Conservation (phyloP, 2,888 invertebrate species). For the Pristionchus maxplancki region DNA sequence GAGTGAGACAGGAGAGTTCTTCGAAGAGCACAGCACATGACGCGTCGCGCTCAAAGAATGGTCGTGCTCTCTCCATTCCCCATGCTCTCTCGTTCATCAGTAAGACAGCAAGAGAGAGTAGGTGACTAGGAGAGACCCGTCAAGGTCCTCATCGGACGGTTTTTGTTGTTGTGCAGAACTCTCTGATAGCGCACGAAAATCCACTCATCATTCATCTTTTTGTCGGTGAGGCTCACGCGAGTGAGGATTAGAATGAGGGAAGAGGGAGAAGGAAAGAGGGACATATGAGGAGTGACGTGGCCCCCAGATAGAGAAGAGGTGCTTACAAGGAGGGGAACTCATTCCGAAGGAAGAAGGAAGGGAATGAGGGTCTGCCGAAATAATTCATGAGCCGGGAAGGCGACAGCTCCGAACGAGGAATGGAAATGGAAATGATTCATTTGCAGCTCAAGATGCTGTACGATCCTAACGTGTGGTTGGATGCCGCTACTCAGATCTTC, state of each 20-base stretch:
- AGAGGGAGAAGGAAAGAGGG: background rate
- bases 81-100: background rate
- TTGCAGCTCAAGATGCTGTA: constrained; percentile 87
- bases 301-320: background rate
- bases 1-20: background rate
- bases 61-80: background rate
- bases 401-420: background rate
- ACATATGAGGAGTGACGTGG: constrained; percentile 34
- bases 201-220: constrained; percentile 36
- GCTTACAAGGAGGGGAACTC: constrained; percentile 12
- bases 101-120: background rate
- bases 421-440: background rate
- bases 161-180: background rate
- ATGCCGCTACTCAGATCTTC: constrained; percentile 96
- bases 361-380: background rate
- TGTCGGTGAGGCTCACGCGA: background rate
- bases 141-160: background rate
- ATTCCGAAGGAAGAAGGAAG: background rate
- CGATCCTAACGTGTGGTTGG: constrained; percentile 93
- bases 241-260: background rate
- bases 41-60: background rate
- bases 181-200: constrained; percentile 5
- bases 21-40: constrained; percentile 22
- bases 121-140: background rate
- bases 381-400: background rate